phyloP scores from a whole-genome alignment of 2,888 invertebrate species.

The Synergus gifuensis region DNA sequence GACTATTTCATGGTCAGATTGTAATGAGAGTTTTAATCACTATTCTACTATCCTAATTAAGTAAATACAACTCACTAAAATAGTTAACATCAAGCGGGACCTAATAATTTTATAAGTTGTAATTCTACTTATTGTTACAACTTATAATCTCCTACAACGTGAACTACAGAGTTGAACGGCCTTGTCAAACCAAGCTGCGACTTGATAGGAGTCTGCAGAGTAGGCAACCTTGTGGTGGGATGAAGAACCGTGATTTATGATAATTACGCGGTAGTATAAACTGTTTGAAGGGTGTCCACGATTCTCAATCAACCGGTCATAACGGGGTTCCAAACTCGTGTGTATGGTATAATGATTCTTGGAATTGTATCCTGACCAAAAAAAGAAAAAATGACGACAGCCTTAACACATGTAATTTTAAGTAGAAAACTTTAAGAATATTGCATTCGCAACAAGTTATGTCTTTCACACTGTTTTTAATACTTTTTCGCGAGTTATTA shows the following conservation, averaged over 20 bases:
- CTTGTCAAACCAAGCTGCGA: constrained; percentile 49
- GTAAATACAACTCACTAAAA: background rate
- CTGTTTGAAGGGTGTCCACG: constrained; percentile 63
- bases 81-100: background rate
- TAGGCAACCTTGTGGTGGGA: constrained; percentile 53
- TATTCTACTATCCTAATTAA: background rate
- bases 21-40: background rate
- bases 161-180: constrained; percentile 41
- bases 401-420: too few relatives aligned
- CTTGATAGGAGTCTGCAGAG: constrained; percentile 55
- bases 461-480: too few relatives aligned
- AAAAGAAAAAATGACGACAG: too few relatives aligned
- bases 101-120: background rate
- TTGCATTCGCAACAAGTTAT: too few relatives aligned
- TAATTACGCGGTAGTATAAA: constrained; percentile 68
- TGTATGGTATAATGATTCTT: constrained; percentile 67
- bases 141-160: too few relatives aligned
- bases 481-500: too few relatives aligned
- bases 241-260: constrained; percentile 68
- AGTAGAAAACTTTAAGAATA: too few relatives aligned
- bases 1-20: constrained; percentile 19
- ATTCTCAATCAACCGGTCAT: constrained; percentile 66
- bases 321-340: constrained; percentile 52
- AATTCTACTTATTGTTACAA: too few relatives aligned
- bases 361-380: constrained; percentile 55